A percentile compares a stretch with the other conserved stretches of the same genome.
Conservation (phyloP, 2,888 invertebrate genomes). For the Allygus modestus region DNA sequence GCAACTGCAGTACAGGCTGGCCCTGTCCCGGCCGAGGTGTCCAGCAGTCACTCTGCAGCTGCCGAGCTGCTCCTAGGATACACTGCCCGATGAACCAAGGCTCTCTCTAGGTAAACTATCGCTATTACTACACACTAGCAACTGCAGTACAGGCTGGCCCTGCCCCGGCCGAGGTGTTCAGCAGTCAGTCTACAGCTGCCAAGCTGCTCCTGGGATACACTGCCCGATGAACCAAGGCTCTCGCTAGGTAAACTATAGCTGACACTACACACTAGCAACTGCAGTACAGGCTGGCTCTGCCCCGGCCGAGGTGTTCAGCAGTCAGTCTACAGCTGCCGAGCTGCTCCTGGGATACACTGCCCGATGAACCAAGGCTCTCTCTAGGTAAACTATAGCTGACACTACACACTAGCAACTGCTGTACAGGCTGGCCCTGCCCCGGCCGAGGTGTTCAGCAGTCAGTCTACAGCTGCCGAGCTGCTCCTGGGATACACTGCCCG, state of each 20-base stretch:
- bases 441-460: conserved; percentile 68
- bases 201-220: conserved; percentile 68
- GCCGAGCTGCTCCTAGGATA: too few relatives aligned
- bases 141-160: conserved; percentile 64
- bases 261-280: background rate
- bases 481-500: conserved; percentile 68
- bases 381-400: background rate
- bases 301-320: too few relatives aligned
- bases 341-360: too few relatives aligned
- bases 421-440: conserved; percentile 64
- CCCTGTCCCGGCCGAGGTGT: background rate
- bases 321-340: too few relatives aligned
- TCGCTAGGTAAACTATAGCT: conserved; percentile 63
- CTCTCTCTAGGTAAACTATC: too few relatives aligned
- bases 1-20: background rate
- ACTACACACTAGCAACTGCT: conserved; percentile 67
- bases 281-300: background rate
- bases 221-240: conserved; percentile 67
- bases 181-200: conserved; percentile 68
- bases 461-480: conserved; percentile 67
- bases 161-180: conserved; percentile 67
- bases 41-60: too few relatives aligned
- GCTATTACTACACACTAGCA: too few relatives aligned
- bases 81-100: too few relatives aligned
- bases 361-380: too few relatives aligned